Conservation (phyloP, 2,797 vertebrate species). For the Macrochelys suwanniensis region DNA sequence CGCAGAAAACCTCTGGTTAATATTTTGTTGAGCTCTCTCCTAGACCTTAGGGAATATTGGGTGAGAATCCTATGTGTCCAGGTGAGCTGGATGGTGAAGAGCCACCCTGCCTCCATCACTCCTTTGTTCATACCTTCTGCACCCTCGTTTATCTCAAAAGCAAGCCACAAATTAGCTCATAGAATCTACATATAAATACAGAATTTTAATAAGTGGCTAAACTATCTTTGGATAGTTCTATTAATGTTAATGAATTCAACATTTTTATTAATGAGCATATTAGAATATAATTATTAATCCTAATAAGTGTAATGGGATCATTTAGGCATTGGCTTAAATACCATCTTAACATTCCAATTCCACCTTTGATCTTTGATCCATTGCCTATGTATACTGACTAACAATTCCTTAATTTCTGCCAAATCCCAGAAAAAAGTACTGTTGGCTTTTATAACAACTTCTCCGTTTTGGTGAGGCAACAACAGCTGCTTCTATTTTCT, state of each 20-base stretch:
- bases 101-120: background rate
- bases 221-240: background rate
- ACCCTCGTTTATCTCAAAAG: background rate
- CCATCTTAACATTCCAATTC: background rate
- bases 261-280: background rate
- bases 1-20: background rate
- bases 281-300: background rate
- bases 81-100: background rate
- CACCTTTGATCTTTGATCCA: background rate
- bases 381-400: background rate
- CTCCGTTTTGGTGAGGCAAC: background rate
- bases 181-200: background rate
- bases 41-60: background rate
- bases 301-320: background rate
- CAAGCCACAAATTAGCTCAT: rapidly evolving
- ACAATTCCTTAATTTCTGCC: background rate
- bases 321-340: rapidly evolving
- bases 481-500: constrained; percentile 12
- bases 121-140: background rate
- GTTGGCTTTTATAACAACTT: background rate
- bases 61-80: background rate
- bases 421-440: background rate
- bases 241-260: background rate
- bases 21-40: background rate
- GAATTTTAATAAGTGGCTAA: background rate